Evolutionary conservation across 2,888 invertebrate species (phyloP), one percentile per base, ranked within the genome.

Genomic region (Drosophila imparisetae): DNA sequence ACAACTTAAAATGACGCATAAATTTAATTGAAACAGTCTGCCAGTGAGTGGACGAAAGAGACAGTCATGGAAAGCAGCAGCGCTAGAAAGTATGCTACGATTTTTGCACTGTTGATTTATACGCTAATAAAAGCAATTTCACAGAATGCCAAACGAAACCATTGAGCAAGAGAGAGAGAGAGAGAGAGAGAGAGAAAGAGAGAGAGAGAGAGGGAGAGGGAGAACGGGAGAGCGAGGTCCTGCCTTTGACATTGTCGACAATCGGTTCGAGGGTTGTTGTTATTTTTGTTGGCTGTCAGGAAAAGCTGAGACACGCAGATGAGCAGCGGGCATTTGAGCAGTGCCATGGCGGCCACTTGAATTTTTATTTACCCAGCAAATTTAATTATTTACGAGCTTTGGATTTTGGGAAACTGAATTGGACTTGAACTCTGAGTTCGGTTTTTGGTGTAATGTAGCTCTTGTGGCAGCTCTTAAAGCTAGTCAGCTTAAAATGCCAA

Each of bases 101-200:
- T 85, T 86, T 86, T 86, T 84, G 85, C 84, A 87, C 85, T 86
- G 87, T 89, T 89, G 89, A 85, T 85, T 85, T 85, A 85, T 85
- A 81, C 85, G 85, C 85, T 85, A 89, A 85, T 85, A 86, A 85
- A 85, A 89, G 85, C 85, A 84, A 89, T 85, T 85, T 80, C 73
- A 70, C 87, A 81, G 89, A 85, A 85, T 84, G 80, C 84, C 80
- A 83, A 89, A 79, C 77, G 86, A 80, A 83, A 40, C 27, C 38
- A 24, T 30, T 15, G 36, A 53, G 8, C 15, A n/a, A 59, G 18
- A 21, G 6, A 18, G 15, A 8, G 32, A 32, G 21, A 42, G 32
- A 50, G 10, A 8, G 15, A 32, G 7, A 34, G 21, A 21, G 2
- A 15, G 15, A 52, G 50, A 49, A 10, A 32, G n/a, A 52, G 24